Base-by-base conservation (phyloP, 2,113 vertebrate species). In the Semnornis frantzii region DNA sequence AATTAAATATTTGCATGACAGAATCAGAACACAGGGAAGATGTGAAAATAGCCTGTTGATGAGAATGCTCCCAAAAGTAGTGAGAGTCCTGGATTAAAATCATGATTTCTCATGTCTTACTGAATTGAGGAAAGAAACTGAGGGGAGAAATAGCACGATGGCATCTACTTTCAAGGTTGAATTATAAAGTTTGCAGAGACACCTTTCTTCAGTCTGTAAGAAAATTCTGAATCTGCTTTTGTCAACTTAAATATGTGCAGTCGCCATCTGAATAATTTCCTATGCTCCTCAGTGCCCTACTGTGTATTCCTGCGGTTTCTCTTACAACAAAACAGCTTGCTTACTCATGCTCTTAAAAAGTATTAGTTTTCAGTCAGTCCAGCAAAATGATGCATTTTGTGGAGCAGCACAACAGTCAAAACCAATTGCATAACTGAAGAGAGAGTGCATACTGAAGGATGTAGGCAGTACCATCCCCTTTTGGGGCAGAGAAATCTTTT, bases 301-400 rank as follows among this genome's bases (percentile, higher is more conserved):
- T 58, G 25, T 0, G 0, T 28, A 52, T 54, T 75, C 28, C 55
- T 44, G 44, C 31, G 46, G 42, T 46, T 16, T 42, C 4, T 31
- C 28, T 60, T 52, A 16, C 27, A 68, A 39, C 5, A 59, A 8
- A 77, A 70, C 23, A 70, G 63, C 33, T 81, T 59, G 15, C 25
- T 33, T 8, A 44, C 50, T 52, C 23, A 52, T 2, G 8, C 25
- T 57, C 58, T 74, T 34, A 57, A 73, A 91, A 33, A 19, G 10
- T 4, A 37, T 6, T 20, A 33, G 4, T 71, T 65, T 80, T 37
- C 28, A 81, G 60, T 12, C 77, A 81, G 52, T 59, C 7, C 27
- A 83, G 34, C 8, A 81, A 74, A 12, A 27, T 57, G 28, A 54
- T 69, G 19, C 46, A 58, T 68, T 74, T 74, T 59, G 34, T 39